Conservation (phyloP, 2,113 vertebrate genomes). For the Oryzias celebensis region DNA sequence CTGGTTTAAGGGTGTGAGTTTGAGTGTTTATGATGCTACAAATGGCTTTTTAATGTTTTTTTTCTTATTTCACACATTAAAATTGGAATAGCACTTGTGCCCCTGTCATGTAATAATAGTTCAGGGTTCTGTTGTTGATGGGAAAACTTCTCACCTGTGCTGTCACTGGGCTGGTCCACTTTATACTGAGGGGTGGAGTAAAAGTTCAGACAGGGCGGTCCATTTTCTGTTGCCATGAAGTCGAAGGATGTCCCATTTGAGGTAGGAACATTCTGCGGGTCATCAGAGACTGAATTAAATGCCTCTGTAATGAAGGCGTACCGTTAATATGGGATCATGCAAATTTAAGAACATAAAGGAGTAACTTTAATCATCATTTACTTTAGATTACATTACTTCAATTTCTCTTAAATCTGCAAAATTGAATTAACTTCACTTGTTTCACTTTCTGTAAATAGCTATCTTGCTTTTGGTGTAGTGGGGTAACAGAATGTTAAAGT, state of each 20-base stretch:
- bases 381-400: background rate
- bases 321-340: background rate
- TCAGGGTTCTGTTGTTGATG: background rate
- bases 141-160: slow-evolving; percentile 73
- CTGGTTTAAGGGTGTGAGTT: no score
- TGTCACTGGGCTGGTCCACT: slow-evolving; percentile 74
- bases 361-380: slow-evolving; percentile 1
- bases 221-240: slow-evolving; percentile 85
- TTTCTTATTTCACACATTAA: no score
- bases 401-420: no score
- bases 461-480: slow-evolving; percentile 31
- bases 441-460: background rate
- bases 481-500: slow-evolving; percentile 3
- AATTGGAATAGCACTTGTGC: no score
- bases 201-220: slow-evolving; percentile 85
- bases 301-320: background rate
- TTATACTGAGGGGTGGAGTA: slow-evolving; percentile 94
- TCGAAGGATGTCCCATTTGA: slow-evolving; percentile 92
- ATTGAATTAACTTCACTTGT: background rate
- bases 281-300: slow-evolving; percentile 2
- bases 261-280: slow-evolving; percentile 82
- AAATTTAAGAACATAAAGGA: slow-evolving; percentile 17
- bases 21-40: no score
- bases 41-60: no score
- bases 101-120: no score